Evolutionary conservation across 2,113 vertebrate genomes (phyloP), one percentile per base, ranked within the genome.

Genomic region (Recurvirostra avosetta): DNA sequence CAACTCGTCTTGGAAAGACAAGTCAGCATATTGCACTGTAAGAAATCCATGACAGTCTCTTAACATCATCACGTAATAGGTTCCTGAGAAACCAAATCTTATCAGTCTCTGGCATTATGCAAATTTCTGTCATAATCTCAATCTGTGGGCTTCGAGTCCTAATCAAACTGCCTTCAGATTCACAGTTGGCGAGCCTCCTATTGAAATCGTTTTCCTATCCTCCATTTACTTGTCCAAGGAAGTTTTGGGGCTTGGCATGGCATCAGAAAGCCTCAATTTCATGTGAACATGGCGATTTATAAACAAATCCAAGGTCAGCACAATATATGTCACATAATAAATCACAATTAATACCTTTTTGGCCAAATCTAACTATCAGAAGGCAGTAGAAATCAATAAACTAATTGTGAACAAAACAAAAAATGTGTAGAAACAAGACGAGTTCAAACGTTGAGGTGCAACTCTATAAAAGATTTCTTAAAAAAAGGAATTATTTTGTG

Each of bases 61-160:
- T 96, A 97, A 96, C 96, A 97, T 96, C 96, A 96, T 97, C 96
- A 97, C 90, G 95, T 96, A 96, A 97, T 97, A 96, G 96, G 96
- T 97, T 97, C 96, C 96, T 96, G 94, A 96, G 95, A 97, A 96
- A 96, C 96, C 88, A 96, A 96, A 96, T 96, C 86, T 97, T 97
- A 97, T 97, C 96, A 97, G 96, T 97, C 96, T 82, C 93, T 96
- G 96, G 96, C 96, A 96, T 96, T 97, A 96, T 96, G 96, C 90
- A 96, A 96, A 97, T 97, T 97, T 95, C 96, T 97, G 96, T 97
- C 96, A 97, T 97, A 97, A 97, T 97, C 96, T 97, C 96, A 96
- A 96, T 97, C 96, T 97, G 96, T 97, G 93, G 96, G 93, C 94
- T 97, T 96, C 94, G 26, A 97, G 92, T 96, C 95, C 96, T 97